Base-by-base conservation (phyloP, 2,113 vertebrate species). In the Accipiter cooperii region DNA sequence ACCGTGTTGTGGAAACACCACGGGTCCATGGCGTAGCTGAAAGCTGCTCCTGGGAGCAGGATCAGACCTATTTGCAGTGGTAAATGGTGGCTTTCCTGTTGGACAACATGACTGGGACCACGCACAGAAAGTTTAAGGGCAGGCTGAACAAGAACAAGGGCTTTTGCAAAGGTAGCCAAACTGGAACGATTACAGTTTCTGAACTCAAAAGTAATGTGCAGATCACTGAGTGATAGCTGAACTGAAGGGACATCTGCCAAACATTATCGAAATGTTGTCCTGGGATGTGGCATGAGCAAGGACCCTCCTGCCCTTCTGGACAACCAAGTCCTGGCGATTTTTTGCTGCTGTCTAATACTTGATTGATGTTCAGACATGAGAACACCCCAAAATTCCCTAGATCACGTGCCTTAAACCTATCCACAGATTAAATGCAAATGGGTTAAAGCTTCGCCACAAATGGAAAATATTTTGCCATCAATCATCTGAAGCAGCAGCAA, bases 1-100 rank as follows among this genome's bases (percentile, higher is more conserved):
- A 1, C 12, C 0, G 0, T 10, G 9, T 5, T 42, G 47, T 25
- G 19, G 68, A 34, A 80, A 18, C 0, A 0, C 13, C 1, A 0
- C 0, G 0, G 25, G 24, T 25, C 60, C 15, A 4, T 3, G 33
- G 42, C 1, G 0, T 21, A 54, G 54, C n/a, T 24, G 11, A 38
- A 63, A 81, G 36, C 33, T 38, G 47, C 42, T 69, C 47, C 81
- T 31, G 34, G 15, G 14, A 57, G 36, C 1, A 2, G 38, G 24
- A 51, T 26, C 26, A 42, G 36, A 54, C 17, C 66, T 13, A 8
- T 28, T 19, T 42, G 36, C 17, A 24, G 22, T 29, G 49, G 10
- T 7, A 44, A 51, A 42, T 0, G 0, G 51, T 13, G 42, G 13
- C 5, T 40, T 51, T 52, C 31, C 73, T 46, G 60, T 31, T 78